Conservation (phyloP, 2,888 invertebrate genomes). For the Drosophila emarginata region DNA sequence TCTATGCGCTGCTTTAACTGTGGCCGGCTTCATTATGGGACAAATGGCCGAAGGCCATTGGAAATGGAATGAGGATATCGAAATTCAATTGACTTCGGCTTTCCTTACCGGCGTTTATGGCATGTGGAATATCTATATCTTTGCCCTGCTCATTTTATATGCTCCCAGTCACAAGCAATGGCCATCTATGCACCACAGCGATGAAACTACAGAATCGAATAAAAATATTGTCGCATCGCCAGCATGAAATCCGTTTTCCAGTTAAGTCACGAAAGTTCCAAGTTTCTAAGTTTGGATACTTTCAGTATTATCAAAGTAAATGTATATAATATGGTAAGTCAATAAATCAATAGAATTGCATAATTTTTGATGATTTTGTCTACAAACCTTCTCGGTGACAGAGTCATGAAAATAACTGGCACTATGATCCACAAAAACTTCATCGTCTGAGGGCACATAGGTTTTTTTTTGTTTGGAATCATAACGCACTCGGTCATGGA, state of each 20-base stretch:
- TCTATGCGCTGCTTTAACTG: constrained; percentile 96
- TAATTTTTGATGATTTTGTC: not conserved
- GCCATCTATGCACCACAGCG: constrained; percentile 86
- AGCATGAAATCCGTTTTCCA: too few relatives aligned
- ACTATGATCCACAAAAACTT: constrained; percentile 86
- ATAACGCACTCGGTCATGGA: constrained; percentile 62
- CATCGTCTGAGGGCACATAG: constrained; percentile 85
- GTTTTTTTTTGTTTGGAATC: constrained; percentile 83
- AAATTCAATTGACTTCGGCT: constrained; percentile 94
- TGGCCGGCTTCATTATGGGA: constrained; percentile 96
- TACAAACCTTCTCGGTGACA: constrained; percentile 88
- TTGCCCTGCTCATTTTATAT: constrained; percentile 96
- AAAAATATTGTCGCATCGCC: constrained; percentile 87
- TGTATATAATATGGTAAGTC: too few relatives aligned
- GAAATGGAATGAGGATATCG: constrained; percentile 95
- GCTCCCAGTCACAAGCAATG: constrained; percentile 98
- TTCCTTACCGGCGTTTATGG: constrained; percentile 99
- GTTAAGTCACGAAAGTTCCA: too few relatives aligned
- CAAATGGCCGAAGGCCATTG: constrained; percentile 96
- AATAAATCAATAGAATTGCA: not conserved
- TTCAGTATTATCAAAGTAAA: too few relatives aligned
- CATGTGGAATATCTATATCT: constrained; percentile 99
- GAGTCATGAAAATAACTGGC: constrained; percentile 89
- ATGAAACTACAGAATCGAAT: constrained; percentile 79
- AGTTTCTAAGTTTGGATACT: not conserved